A percentile compares a stretch with the other conserved stretches of the same genome.
phyloP scores from a whole-genome alignment of 1,140 invertebrate genomes.

The Melipona quadrifasciata region DNA sequence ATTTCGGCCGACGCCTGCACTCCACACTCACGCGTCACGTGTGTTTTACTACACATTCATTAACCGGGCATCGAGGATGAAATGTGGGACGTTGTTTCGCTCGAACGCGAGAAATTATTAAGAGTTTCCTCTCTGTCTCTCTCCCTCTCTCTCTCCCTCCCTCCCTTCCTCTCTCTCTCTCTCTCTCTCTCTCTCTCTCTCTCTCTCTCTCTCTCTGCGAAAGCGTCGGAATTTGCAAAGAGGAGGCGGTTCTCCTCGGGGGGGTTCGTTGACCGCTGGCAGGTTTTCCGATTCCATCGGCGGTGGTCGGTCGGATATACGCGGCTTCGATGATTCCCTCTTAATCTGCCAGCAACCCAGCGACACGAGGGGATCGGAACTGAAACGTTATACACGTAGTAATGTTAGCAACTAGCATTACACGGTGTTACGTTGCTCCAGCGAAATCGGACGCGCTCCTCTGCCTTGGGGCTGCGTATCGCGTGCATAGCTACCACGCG shows the following conservation, averaged over 20 bases:
- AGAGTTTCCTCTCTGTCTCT: neutral
- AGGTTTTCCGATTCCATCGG: conserved; percentile 20
- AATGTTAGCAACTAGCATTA: conserved; percentile 53
- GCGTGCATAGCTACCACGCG: conserved; percentile 10
- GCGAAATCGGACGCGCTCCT: conserved; percentile 46
- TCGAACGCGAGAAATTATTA: neutral
- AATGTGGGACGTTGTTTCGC: neutral
- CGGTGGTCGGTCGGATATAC: neutral
- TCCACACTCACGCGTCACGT: neutral
- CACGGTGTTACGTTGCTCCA: conserved; percentile 50
- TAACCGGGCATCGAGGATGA: too few relatives aligned
- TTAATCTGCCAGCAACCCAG: conserved; percentile 9
- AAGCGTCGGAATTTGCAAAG: neutral
- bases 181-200: too few relatives aligned
- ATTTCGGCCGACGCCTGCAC: too few relatives aligned
- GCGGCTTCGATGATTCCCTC: conserved; percentile 21
- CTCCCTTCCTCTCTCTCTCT: too few relatives aligned
- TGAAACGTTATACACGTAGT: conserved; percentile 56
- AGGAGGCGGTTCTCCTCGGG: neutral
- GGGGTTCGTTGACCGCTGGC: conserved; percentile 11
- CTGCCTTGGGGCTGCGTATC: conserved; percentile 35
- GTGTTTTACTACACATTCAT: too few relatives aligned
- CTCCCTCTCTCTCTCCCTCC: too few relatives aligned
- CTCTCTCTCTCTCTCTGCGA: neutral
- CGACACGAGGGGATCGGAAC: conserved; percentile 36